Conservation (phyloP, 2,888 invertebrate species). For the Acrobeloides nanus region DNA sequence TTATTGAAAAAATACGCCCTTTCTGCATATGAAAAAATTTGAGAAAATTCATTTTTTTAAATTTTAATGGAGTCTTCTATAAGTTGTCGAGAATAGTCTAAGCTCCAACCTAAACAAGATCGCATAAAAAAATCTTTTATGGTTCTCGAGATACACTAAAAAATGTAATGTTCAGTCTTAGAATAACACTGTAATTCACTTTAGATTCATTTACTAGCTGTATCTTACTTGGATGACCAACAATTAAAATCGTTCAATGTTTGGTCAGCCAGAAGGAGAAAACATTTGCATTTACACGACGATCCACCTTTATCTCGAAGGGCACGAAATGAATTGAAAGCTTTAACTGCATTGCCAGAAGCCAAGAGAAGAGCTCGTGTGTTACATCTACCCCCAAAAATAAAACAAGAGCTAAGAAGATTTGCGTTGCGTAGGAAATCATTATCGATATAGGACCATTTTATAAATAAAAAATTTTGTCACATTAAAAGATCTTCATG, state of each 20-base stretch:
- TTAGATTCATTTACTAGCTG: conserved; percentile 48
- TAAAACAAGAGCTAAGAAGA: conserved; percentile 12
- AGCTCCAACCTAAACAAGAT: too few species aligned
- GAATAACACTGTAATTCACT: conserved; percentile 4
- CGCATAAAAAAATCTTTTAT: too few species aligned
- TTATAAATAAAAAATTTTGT: neutral
- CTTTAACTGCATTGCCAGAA: conserved; percentile 5
- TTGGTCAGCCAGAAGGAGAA: conserved; percentile 40
- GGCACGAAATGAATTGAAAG: conserved; percentile 22
- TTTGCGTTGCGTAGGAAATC: conserved; percentile 13
- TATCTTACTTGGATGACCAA: conserved; percentile 37
- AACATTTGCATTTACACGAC: conserved; percentile 9
- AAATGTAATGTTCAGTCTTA: neutral
- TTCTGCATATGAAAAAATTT: too few species aligned
- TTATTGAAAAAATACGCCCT: too few species aligned
- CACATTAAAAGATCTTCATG: too few species aligned
- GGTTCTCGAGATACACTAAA: too few species aligned
- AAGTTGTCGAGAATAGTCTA: neutral
- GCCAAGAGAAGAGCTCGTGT: neutral
- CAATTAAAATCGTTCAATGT: conserved; percentile 41
- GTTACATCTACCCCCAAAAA: conserved; percentile 9
- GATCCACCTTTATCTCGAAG: conserved; percentile 13
- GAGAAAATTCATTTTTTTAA: conserved; percentile 5
- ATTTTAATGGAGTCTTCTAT: conserved; percentile 4
- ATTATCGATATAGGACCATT: conserved; percentile 2